Evolutionary conservation across 2,888 invertebrate species (phyloP).

Genomic region (Opisthograptis luteolata): DNA sequence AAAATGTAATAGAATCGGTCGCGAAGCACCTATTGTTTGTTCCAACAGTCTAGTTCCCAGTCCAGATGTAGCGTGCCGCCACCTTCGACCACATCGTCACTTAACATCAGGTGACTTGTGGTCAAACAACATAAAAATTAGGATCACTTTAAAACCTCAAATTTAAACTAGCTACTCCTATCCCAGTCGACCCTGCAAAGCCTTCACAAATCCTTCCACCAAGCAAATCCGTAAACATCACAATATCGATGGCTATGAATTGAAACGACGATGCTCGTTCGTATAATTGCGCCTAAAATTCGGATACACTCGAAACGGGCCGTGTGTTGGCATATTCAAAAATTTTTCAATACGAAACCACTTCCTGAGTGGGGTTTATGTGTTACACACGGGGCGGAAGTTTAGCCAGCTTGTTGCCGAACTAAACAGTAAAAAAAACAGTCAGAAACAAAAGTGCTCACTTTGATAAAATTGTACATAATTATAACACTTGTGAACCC

Average conservation of each 20-base stretch:
- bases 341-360: constrained; percentile 75
- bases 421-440: too few species aligned
- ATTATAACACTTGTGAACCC: too few species aligned
- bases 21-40: too few species aligned
- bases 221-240: constrained; percentile 32
- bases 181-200: neutral
- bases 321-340: constrained; percentile 77
- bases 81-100: too few species aligned
- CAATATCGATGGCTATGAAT: constrained; percentile 44
- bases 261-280: constrained; percentile 57
- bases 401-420: constrained; percentile 1
- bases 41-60: too few species aligned
- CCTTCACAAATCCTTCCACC: constrained; percentile 5
- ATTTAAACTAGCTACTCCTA: neutral
- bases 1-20: too few species aligned
- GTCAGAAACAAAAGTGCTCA: too few species aligned
- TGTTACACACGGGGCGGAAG: constrained; percentile 41
- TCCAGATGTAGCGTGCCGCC: too few species aligned
- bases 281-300: constrained; percentile 75
- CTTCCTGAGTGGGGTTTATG: constrained; percentile 54
- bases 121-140: too few species aligned
- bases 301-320: constrained; percentile 71
- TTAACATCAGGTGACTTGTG: too few species aligned
- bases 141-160: too few species aligned
- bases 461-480: too few species aligned